Evolutionary conservation across 2,113 vertebrate genomes (phyloP), one percentile per base, ranked within the genome.

Genomic region (Eretmochelys imbricata): DNA sequence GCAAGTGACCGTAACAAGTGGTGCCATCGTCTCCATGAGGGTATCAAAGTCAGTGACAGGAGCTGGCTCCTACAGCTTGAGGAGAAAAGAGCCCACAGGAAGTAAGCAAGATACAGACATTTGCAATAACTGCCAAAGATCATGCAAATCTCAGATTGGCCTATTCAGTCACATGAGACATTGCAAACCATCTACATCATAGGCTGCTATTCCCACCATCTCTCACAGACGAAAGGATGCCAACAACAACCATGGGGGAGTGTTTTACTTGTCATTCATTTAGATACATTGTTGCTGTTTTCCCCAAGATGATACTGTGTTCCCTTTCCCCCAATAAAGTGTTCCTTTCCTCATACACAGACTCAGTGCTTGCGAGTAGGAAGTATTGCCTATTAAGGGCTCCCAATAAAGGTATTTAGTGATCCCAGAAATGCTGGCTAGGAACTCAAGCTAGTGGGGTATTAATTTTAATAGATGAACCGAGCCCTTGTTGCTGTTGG

Each of bases 401-500:
- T 38, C 65, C 17, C 20, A 38, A n/a, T 5, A 38, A 38, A 38
- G n/a, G 65, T 38, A 72, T 22, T 38, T 38, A 65, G 14, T 65
- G 35, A n/a, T 38, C 19, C n/a, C 65, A 72, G 65, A 72, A 72
- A 38, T 38, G 9, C 16, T 72, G 65, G 35, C 65, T 72, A 72
- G 65, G n/a, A 72, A n/a, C 17, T 38, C 35, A 72, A 72, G 35
- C 17, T 38, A 20, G 17, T 35, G 35, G 17, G 19, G 17, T 38
- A 38, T 72, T 38, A 20, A 72, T 72, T 72, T 72, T 38, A 72
- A 72, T 20, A 72, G 65, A 38, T 72, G 65, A 96, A 94, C 94
- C 46, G 85, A 89, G 92, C 50, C 84, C 93, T 94, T 95, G 94
- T 87, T 95, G 89, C 96, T 95, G 89, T 95, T 96, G 97, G 95